These are phyloP conservation scores for Ophion slaviceki DNA, from an alignment of 2,888 invertebrate genomes.

Conservation along the genomic window DNA sequence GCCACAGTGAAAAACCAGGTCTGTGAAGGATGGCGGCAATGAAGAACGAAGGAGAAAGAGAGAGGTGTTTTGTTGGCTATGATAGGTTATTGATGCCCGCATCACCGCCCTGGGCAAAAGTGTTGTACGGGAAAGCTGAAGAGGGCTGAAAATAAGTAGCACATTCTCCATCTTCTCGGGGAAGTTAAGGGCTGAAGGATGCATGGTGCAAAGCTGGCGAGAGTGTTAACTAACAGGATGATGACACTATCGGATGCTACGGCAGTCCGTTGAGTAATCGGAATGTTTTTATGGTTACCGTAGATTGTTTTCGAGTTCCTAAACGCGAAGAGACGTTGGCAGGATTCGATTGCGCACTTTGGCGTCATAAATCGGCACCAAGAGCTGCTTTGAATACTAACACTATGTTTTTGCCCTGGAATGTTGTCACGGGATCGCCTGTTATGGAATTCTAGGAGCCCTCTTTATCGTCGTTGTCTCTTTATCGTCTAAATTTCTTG, in stretches of 20 bases:
- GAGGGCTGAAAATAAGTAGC: conserved; percentile 42
- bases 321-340: background rate
- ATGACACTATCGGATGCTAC: conserved; percentile 40
- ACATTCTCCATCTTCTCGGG: background rate
- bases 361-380: background rate
- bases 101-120: conserved; percentile 74
- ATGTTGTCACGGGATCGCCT: background rate
- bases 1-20: conserved; percentile 13
- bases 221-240: conserved; percentile 22
- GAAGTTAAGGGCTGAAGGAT: conserved; percentile 30
- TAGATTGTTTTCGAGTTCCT: conserved; percentile 2
- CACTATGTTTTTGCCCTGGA: background rate
- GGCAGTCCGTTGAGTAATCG: conserved; percentile 8
- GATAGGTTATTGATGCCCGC: conserved; percentile 81
- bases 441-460: background rate
- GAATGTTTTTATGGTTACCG: background rate
- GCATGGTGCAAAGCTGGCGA: conserved; percentile 16
- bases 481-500: background rate
- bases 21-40: conserved; percentile 46
- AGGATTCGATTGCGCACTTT: background rate
- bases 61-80: conserved; percentile 71
- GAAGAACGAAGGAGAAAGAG: conserved; percentile 24
- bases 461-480: background rate
- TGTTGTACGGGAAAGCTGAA: conserved; percentile 42
- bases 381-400: background rate